A percentile compares a stretch with the other conserved stretches of the same genome.
Evolutionary conservation across 1,140 invertebrate species (phyloP).

Genomic region (Tetragnatha versicolor): DNA sequence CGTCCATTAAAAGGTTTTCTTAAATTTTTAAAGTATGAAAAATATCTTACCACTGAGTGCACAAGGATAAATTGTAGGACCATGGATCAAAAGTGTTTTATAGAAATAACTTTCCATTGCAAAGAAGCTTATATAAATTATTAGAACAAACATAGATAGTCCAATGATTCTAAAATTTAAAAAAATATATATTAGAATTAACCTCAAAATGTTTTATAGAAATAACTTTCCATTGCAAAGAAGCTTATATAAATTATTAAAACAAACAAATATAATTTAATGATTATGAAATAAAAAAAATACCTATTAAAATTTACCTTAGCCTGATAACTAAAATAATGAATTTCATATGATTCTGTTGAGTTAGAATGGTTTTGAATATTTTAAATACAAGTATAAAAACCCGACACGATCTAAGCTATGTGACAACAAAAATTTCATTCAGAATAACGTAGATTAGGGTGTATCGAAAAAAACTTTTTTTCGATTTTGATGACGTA

Average conservation of each 20-base stretch:
- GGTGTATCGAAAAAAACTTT: too few relatives aligned
- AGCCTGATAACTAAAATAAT: neutral
- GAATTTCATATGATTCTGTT: neutral
- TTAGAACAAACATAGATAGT: conserved; percentile 1
- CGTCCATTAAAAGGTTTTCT: too few relatives aligned
- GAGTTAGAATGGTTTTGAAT: too few relatives aligned
- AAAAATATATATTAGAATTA: neutral
- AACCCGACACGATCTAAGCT: too few relatives aligned
- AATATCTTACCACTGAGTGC: conserved; percentile 30
- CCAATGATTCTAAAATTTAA: conserved; percentile 17
- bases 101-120: conserved; percentile 11
- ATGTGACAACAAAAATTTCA: too few relatives aligned
- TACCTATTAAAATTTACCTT: neutral
- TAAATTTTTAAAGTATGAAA: too few relatives aligned
- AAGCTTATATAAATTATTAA: conserved; percentile 17
- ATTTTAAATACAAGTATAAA: too few relatives aligned
- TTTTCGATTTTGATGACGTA: too few relatives aligned
- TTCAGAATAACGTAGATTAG: too few relatives aligned
- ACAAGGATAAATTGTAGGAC: conserved; percentile 40
- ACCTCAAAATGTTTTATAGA: conserved; percentile 12
- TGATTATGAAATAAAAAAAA: conserved; percentile 7
- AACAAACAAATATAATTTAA: neutral
- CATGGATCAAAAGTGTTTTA: conserved; percentile 32
- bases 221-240: conserved; percentile 21
- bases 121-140: conserved; percentile 28